Base-by-base conservation (phyloP, 2,113 vertebrate species). In the Xiphophorus maculatus region DNA sequence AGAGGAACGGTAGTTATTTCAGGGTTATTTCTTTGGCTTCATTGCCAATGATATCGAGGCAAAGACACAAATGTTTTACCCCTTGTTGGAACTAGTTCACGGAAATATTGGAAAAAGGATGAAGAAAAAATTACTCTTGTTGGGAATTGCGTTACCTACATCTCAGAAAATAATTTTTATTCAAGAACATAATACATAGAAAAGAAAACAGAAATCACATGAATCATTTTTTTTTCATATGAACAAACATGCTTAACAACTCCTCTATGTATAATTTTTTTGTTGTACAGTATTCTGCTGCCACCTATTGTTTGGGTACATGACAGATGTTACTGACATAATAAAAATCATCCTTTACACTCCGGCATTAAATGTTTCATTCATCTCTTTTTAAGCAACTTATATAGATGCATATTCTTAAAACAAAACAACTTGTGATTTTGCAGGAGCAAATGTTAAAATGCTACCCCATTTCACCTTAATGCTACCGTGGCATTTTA, bases 271-370 rank as follows among this genome's bases (percentile, higher is more conserved):
- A 27, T 27, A 19, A 30, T 63, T 22, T 13, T 10, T 1, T 29
- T 76, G 12, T 82, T 65, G 37, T 66, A 73, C 77, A 84, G 71
- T 85, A 76, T 82, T 88, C 80, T 88, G 83, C 91, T 94, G 92
- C 91, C 92, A 92, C 85, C 93, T 91, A 79, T 74, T 90, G 91
- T 79, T 84, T 9, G 75, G 8, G 10, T 15, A 35, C 27, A 61
- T n/a, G 5, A 42, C 51, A 76, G 69, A 27, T 74, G 40, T 48
- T 71, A 61, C 63, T 51, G 25, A 62, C 71, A 33, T 74, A 73
- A 3, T 5, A 42, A n/a, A 60, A 29, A 28, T 4, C 0, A 60
- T 37, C 3, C 51, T 15, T 5, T 51, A 12, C 25, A 42, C 37
- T 79, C 32, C 17, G 14, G 0, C 35, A 60, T 66, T 60, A n/a